Conservation (phyloP, 2,888 invertebrate genomes). For the Latrodectus hesperus region DNA sequence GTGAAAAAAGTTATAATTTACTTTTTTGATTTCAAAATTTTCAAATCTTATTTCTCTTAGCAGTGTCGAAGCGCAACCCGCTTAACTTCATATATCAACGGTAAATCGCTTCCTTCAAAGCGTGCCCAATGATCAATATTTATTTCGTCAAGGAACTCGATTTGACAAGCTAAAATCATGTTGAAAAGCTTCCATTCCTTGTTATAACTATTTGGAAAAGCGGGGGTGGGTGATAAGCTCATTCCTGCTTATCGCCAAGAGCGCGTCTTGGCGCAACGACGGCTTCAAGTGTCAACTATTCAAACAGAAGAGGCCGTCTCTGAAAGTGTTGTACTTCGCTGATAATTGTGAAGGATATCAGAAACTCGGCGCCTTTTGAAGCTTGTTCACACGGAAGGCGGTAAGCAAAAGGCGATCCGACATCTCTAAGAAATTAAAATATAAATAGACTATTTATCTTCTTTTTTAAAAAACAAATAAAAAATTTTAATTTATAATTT, state of each 20-base stretch:
- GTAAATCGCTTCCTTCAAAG: not conserved
- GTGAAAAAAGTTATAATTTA: too few relatives aligned
- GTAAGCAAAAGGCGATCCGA: conserved; percentile 2
- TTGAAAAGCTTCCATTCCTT: not conserved
- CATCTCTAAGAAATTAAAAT: conserved; percentile 4
- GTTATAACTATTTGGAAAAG: not conserved
- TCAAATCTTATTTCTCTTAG: too few relatives aligned
- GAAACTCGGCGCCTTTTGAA: conserved; percentile 50
- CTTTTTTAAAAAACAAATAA: too few relatives aligned
- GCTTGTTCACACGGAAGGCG: conserved; percentile 4
- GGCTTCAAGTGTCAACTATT: conserved; percentile 54
- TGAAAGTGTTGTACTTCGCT: not conserved
- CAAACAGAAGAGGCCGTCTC: conserved; percentile 39
- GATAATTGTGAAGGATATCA: conserved; percentile 33
- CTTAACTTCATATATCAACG: not conserved
- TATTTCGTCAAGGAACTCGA: not conserved
- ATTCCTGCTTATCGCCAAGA: not conserved
- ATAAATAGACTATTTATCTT: not conserved
- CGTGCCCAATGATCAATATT: not conserved
- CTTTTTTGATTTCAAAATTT: too few relatives aligned
- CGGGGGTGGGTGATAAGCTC: not conserved
- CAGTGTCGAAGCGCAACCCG: too few relatives aligned
- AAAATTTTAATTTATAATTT: too few relatives aligned
- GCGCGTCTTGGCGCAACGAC: conserved; percentile 1
- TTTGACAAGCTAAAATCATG: conserved; percentile 5